These are phyloP conservation scores for Istiophorus platypterus DNA, from an alignment of 2,113 vertebrate genomes.

Conservation along the genomic window DNA sequence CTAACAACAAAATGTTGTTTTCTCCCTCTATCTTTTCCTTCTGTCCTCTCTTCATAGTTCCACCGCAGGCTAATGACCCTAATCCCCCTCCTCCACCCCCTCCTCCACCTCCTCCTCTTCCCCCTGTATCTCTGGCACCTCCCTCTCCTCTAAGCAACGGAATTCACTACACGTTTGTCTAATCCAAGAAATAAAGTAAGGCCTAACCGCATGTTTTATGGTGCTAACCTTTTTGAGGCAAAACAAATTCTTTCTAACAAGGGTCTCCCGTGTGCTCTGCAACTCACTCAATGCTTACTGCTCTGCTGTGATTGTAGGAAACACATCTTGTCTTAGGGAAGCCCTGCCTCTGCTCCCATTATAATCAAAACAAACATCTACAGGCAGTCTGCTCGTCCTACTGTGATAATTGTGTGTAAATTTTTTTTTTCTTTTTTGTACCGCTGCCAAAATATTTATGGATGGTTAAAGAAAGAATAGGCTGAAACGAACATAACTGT, in stretches of 20 bases:
- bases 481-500: slow-evolving; percentile 72
- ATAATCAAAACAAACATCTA: slow-evolving; percentile 82
- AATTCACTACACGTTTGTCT: slow-evolving; percentile 99
- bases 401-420: slow-evolving; percentile 85
- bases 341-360: slow-evolving; percentile 62
- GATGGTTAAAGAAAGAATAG: slow-evolving; percentile 64
- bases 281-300: slow-evolving; percentile 55
- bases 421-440: slow-evolving; percentile 67
- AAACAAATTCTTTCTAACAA: slow-evolving; percentile 53
- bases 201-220: slow-evolving; percentile 84
- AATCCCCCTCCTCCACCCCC: slow-evolving; percentile 85
- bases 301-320: slow-evolving; percentile 65
- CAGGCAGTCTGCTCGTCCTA: slow-evolving; percentile 75
- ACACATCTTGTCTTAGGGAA: slow-evolving; percentile 56
- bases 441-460: slow-evolving; percentile 78
- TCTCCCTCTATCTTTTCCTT: slow-evolving; percentile 63
- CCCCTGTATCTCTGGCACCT: slow-evolving; percentile 80
- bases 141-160: slow-evolving; percentile 93
- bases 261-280: slow-evolving; percentile 47
- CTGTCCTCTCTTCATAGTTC: slow-evolving; percentile 89
- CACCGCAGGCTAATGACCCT: slow-evolving; percentile 88
- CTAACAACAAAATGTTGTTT: slow-evolving; percentile 52
- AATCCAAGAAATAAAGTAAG: slow-evolving; percentile 92
- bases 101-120: slow-evolving; percentile 85
- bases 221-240: slow-evolving; percentile 58